These are phyloP conservation scores for Heterodera filipjevi DNA, from an alignment of 2,888 invertebrate species.

Conservation along the genomic window DNA sequence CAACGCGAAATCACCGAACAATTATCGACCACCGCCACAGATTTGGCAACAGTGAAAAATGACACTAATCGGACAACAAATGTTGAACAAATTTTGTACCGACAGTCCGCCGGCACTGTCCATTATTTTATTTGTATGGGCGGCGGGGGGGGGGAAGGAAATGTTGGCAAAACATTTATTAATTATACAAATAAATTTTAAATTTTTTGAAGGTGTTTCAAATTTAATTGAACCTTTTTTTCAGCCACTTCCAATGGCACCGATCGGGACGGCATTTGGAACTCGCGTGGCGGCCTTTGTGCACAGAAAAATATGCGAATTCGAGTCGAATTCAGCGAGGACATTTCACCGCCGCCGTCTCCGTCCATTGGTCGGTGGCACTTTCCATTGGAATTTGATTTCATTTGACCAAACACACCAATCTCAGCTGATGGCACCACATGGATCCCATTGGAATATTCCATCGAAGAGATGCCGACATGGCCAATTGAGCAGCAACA, in stretches of 20 bases:
- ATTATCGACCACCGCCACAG: neutral
- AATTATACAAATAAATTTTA: too few species aligned
- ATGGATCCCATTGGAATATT: constrained; percentile 23
- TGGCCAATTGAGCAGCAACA: constrained; percentile 4
- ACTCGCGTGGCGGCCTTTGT: constrained; percentile 32
- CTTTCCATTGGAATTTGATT: neutral
- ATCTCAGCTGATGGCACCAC: neutral
- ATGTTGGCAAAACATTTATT: neutral
- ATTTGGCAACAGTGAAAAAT: neutral
- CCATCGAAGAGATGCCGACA: constrained; percentile 27
- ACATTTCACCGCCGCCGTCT: neutral
- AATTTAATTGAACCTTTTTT: neutral
- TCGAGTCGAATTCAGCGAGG: constrained; percentile 28
- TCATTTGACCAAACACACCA: neutral
- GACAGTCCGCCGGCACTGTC: constrained; percentile 29
- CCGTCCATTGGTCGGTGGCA: neutral
- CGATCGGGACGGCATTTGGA: constrained; percentile 21
- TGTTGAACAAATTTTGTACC: constrained; percentile 3
- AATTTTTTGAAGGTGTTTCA: too few species aligned
- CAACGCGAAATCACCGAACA: neutral
- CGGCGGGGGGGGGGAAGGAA: neutral
- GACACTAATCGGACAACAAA: neutral
- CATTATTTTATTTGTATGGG: constrained; percentile 35
- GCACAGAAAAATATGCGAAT: constrained; percentile 30
- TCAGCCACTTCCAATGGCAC: constrained; percentile 36